Percentiles rank a stretch among this genome's conserved stretches.
Evolutionary conservation across 1,140 invertebrate species (phyloP).

Genomic region (Calephelis virginiensis): DNA sequence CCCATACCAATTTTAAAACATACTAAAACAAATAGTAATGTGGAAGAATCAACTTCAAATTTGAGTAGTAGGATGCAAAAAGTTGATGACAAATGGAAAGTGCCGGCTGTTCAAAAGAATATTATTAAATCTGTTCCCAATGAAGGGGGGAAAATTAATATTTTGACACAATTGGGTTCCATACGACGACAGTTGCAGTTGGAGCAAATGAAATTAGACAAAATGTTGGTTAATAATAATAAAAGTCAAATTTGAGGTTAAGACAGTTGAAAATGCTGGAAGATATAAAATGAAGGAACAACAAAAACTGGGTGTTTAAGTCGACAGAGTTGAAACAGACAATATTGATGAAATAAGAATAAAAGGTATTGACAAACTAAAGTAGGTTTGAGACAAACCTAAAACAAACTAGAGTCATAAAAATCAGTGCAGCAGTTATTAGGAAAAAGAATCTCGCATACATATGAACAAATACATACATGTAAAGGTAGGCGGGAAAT

Average conservation of each 20-base stretch:
- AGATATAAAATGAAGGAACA: too few species aligned
- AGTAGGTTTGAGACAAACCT: too few species aligned
- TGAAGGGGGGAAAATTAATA: constrained; percentile 73
- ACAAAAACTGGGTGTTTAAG: too few species aligned
- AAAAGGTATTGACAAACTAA: too few species aligned
- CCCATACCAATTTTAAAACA: constrained; percentile 79
- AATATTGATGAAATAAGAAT: too few species aligned
- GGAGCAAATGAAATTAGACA: constrained; percentile 79
- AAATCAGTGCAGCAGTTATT: too few species aligned
- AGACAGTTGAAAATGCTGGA: neutral
- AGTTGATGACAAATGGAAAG: constrained; percentile 78
- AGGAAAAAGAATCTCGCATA: too few species aligned
- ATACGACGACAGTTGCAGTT: constrained; percentile 79
- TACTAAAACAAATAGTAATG: constrained; percentile 56
- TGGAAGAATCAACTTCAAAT: constrained; percentile 32
- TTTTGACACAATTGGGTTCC: constrained; percentile 80
- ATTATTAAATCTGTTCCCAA: constrained; percentile 72
- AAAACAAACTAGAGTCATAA: too few species aligned
- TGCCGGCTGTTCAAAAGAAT: constrained; percentile 79
- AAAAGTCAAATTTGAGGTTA: constrained; percentile 13
- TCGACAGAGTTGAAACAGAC: too few species aligned
- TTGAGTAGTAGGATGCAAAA: constrained; percentile 73
- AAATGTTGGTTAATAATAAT: constrained; percentile 48
- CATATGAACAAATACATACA: too few species aligned
- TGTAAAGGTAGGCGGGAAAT: too few species aligned